Conservation (phyloP, 2,113 vertebrate genomes). For the Dromas ardeola region DNA sequence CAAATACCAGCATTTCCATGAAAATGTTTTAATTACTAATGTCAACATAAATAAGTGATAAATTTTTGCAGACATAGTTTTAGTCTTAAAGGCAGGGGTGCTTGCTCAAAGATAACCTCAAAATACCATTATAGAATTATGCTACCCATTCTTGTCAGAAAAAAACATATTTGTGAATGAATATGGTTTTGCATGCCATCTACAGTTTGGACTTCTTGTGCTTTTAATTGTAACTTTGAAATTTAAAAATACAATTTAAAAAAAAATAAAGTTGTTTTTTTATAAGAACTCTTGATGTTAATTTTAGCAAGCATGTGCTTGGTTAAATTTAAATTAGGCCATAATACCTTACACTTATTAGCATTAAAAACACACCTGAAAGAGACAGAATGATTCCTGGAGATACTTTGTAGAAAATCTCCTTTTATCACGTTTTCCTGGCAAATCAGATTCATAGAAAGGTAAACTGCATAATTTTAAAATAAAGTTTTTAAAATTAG, state of each 20-base stretch:
- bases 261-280: background rate
- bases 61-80: background rate
- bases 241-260: background rate
- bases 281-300: background rate
- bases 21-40: background rate
- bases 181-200: background rate
- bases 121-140: background rate
- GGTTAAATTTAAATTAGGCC: background rate
- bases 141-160: background rate
- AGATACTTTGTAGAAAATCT: background rate
- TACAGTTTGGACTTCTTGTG: background rate
- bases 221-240: background rate
- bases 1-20: background rate
- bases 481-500: background rate
- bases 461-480: background rate
- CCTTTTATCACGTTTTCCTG: background rate
- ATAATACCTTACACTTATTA: background rate
- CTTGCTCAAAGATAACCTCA: background rate
- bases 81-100: background rate
- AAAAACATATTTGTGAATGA: background rate
- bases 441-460: background rate
- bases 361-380: background rate
- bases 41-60: background rate
- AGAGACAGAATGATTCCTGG: background rate
- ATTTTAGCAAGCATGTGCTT: background rate